Percentiles rank a stretch among this genome's conserved stretches.
phyloP scores from a whole-genome alignment of 1,140 invertebrate species.

The Armadillidium nasatum region DNA sequence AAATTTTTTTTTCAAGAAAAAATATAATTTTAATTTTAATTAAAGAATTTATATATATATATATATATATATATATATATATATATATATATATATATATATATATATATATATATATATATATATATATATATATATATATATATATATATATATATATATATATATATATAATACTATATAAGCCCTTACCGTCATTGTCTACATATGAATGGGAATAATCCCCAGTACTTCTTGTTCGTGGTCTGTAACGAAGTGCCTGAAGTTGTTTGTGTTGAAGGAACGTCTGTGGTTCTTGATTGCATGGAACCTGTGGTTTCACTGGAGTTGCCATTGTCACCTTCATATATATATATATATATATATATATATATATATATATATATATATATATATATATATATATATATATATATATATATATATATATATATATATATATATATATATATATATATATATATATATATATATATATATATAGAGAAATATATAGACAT shows the following conservation, averaged over 20 bases:
- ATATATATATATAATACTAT: not conserved
- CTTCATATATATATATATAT: not conserved
- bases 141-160: conserved; percentile 15
- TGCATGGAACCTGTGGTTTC: too few relatives aligned
- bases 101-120: not conserved
- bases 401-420: conserved; percentile 22
- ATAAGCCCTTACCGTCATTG: not conserved
- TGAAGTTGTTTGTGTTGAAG: conserved; percentile 13
- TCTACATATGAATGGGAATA: not conserved
- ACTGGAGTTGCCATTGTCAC: too few relatives aligned
- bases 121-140: conserved; percentile 13
- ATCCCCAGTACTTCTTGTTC: not conserved
- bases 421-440: too few relatives aligned
- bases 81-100: conserved; percentile 13
- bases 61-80: too few relatives aligned
- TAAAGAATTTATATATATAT: too few relatives aligned
- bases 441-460: too few relatives aligned
- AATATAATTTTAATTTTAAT: too few relatives aligned
- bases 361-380: conserved; percentile 18
- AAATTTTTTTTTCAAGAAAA: too few relatives aligned
- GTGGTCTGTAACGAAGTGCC: not conserved
- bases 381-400: conserved; percentile 22
- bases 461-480: not conserved
- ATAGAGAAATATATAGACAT: too few relatives aligned
- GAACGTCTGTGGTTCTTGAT: not conserved